These are phyloP conservation scores for western clawed frog (Xenopus tropicalis) DNA, from an alignment of 2,113 vertebrate species.

Conservation along the genomic window DNA sequence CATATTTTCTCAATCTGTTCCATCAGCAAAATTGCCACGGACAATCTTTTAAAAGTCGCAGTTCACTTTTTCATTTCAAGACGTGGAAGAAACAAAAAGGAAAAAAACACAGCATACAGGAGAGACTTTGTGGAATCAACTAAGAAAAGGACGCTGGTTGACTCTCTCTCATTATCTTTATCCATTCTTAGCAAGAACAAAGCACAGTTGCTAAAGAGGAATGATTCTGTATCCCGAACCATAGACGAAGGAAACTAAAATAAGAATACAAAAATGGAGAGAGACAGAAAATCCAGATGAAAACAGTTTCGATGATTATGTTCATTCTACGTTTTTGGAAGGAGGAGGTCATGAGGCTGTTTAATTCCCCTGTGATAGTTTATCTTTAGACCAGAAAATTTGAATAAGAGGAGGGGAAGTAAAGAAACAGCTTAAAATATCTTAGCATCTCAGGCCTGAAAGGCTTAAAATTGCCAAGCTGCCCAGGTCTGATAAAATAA, in stretches of 20 bases:
- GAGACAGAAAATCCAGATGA: slow-evolving; percentile 46
- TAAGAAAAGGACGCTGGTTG: slow-evolving; percentile 65
- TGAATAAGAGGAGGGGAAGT: slow-evolving; percentile 43
- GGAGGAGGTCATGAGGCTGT: slow-evolving; percentile 2
- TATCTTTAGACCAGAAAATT: slow-evolving; percentile 55
- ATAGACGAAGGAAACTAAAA: slow-evolving; percentile 52
- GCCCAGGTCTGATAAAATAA: not conserved
- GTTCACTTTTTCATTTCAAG: slow-evolving; percentile 60
- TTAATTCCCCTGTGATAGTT: slow-evolving; percentile 57
- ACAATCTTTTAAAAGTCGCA: slow-evolving; percentile 60
- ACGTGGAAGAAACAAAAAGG: slow-evolving; percentile 46
- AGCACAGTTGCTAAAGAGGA: slow-evolving; percentile 63
- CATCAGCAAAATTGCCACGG: slow-evolving; percentile 55
- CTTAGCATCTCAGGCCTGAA: slow-evolving; percentile 34
- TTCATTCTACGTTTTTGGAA: slow-evolving; percentile 5
- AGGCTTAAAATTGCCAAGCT: slow-evolving; percentile 1
- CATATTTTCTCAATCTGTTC: slow-evolving; percentile 57
- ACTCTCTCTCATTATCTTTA: slow-evolving; percentile 59
- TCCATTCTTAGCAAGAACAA: slow-evolving; percentile 63
- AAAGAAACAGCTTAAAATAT: slow-evolving; percentile 44
- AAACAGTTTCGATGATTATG: slow-evolving; percentile 46
- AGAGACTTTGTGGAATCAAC: slow-evolving; percentile 22
- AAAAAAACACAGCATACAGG: slow-evolving; percentile 45
- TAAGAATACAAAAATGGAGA: slow-evolving; percentile 41
- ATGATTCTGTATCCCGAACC: slow-evolving; percentile 43